These are phyloP conservation scores for Philereme vetulata DNA, from an alignment of 2,888 invertebrate genomes.

Conservation along the genomic window DNA sequence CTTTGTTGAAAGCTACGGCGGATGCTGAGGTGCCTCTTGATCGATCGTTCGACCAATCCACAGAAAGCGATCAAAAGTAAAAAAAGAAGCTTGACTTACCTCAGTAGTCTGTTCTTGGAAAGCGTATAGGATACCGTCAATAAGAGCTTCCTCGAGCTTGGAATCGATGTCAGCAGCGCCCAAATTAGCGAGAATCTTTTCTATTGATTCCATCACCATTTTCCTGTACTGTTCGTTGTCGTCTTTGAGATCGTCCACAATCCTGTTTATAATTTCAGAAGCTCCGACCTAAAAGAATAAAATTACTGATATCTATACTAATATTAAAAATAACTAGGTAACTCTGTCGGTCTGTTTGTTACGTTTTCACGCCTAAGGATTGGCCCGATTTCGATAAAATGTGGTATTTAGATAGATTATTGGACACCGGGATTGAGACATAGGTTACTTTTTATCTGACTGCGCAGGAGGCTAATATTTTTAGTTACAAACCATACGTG, in stretches of 20 bases:
- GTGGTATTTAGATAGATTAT: no score
- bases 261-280: constrained; percentile 98
- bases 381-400: no score
- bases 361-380: no score
- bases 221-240: constrained; percentile 99
- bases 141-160: constrained; percentile 98
- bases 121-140: constrained; percentile 99
- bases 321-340: no score
- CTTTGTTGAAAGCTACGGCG: no score
- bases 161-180: constrained; percentile 99
- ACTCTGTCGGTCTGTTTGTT: no score
- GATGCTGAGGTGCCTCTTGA: no score
- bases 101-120: constrained; percentile 99
- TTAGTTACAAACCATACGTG: no score
- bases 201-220: constrained; percentile 99
- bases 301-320: no score
- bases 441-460: no score
- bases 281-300: constrained; percentile 90
- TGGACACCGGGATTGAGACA: no score
- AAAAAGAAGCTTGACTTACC: constrained; percentile 67
- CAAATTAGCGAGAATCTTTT: constrained; percentile 98
- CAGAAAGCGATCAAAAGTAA: background rate
- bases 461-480: no score
- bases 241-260: constrained; percentile 99
- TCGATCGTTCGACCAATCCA: background rate